Percentiles rank a stretch among this genome's conserved stretches.
Conservation (phyloP, 1,140 invertebrate species). For the Pseudomyrmex dendroicus region DNA sequence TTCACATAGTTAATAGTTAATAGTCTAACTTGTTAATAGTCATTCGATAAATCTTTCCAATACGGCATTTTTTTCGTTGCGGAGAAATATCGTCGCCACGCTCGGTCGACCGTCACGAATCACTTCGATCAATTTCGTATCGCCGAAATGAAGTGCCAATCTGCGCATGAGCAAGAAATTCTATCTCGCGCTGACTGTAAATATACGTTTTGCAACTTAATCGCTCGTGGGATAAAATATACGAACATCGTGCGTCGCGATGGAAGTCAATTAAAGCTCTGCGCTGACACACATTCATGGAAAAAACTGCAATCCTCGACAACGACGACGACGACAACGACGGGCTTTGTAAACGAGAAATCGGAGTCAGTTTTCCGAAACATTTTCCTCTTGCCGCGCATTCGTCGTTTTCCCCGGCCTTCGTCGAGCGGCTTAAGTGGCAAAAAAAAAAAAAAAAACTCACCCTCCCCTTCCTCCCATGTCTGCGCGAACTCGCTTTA, state of each 20-base stretch:
- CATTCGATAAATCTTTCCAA: not conserved
- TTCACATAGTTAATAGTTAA: not conserved
- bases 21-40: slow-evolving; percentile 1
- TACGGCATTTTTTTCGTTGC: not conserved
- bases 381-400: slow-evolving; percentile 37
- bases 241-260: not conserved
- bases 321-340: not conserved
- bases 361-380: slow-evolving; percentile 51
- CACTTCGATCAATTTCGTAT: slow-evolving; percentile 1
- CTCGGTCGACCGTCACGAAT: not conserved
- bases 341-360: not conserved
- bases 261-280: slow-evolving; percentile 51
- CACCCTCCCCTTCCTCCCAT: not conserved
- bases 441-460: slow-evolving; percentile 55
- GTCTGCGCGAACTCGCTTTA: slow-evolving; percentile 51
- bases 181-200: not conserved
- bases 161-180: slow-evolving; percentile 13
- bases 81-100: not conserved
- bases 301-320: slow-evolving; percentile 12
- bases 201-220: slow-evolving; percentile 36
- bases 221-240: slow-evolving; percentile 37
- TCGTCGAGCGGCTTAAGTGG: slow-evolving; percentile 49
- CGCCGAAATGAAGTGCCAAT: not conserved
- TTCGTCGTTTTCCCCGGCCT: slow-evolving; percentile 15
- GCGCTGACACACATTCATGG: not conserved